Evolutionary conservation across 2,797 vertebrate genomes (phyloP), one percentile per base, ranked within the genome.

Genomic region (Sebastes glaucus): DNA sequence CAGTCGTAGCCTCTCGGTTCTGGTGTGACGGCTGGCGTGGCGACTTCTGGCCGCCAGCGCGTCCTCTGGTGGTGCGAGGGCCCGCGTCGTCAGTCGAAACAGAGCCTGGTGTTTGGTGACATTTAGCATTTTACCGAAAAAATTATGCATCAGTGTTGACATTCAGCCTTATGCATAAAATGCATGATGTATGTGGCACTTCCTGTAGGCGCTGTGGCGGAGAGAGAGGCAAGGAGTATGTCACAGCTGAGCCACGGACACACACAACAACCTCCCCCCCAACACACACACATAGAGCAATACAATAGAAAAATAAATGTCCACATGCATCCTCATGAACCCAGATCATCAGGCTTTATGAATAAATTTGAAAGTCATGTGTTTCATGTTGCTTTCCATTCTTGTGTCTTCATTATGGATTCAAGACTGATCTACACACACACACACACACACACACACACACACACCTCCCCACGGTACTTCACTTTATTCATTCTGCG

Each of bases 131-230:
- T 94, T 90, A 88, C 82, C 60, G 60, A 71, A 77, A 89, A 93
- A 94, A 93, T 93, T 91, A 92, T 93, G 92, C 91, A 94, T 93
- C 91, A 70, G 73, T 93, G 92, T 91, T 96, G 94, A 94, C 93
- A 93, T 95, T 93, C 89, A 89, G 87, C 85, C 88, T 86, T 91
- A 90, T 93, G 92, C 88, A 94, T 93, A 92, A 94, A 93, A 93
- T 93, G 87, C 90, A 86, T 92, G 88, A 92, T 91, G 89, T 88
- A 91, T 88, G 86, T 85, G 90, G 84, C 89, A 91, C 86, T 89
- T 91, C 92, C 92, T 94, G 90, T 88, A 91, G 93, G 92, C 90
- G 13, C 59, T 84, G 86, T 55, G 71, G 78, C 71, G 28, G 74
- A 78, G 79, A 79, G 65, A 56, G 49, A 53, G 67, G 71, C 75